phyloP scores from a whole-genome alignment of 2,113 vertebrate species.

The Otus sunia region DNA sequence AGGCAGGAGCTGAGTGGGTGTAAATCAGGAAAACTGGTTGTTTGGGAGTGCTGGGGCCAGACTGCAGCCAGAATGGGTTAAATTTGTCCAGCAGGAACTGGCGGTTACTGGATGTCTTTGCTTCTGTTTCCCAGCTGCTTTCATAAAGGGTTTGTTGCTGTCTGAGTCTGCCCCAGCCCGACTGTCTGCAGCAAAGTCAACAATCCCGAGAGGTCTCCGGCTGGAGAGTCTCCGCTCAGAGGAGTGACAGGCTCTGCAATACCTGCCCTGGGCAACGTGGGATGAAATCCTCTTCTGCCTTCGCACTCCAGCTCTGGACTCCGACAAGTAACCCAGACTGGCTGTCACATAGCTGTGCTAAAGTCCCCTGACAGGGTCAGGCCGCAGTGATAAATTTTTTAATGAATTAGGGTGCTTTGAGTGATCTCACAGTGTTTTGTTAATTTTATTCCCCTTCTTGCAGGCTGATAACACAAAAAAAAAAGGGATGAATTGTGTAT shows the following conservation, averaged over 20 bases:
- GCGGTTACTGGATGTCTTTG: neutral
- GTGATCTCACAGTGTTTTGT: neutral
- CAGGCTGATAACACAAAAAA: neutral
- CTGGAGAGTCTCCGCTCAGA: fast-evolving
- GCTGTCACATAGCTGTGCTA: neutral
- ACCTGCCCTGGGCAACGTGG: neutral
- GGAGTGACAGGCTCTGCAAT: neutral
- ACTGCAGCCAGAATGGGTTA: neutral
- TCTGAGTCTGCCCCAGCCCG: constrained; percentile 13
- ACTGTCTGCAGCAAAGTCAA: constrained; percentile 60
- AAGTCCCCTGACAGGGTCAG: neutral
- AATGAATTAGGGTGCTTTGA: neutral
- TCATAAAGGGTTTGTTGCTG: constrained; percentile 49
- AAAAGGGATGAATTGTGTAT: neutral
- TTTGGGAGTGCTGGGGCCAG: neutral
- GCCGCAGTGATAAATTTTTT: neutral
- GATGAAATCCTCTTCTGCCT: neutral
- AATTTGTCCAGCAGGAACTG: neutral
- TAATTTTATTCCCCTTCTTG: neutral
- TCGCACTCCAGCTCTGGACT: neutral
- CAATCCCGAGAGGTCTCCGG: neutral
- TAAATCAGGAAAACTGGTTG: neutral
- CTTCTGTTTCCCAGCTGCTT: constrained; percentile 36
- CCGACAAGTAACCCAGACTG: neutral
- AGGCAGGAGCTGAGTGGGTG: neutral